Percentiles rank a stretch among this genome's conserved stretches.
phyloP scores from a whole-genome alignment of 2,113 vertebrate species.

The Typhlomys cinereus region DNA sequence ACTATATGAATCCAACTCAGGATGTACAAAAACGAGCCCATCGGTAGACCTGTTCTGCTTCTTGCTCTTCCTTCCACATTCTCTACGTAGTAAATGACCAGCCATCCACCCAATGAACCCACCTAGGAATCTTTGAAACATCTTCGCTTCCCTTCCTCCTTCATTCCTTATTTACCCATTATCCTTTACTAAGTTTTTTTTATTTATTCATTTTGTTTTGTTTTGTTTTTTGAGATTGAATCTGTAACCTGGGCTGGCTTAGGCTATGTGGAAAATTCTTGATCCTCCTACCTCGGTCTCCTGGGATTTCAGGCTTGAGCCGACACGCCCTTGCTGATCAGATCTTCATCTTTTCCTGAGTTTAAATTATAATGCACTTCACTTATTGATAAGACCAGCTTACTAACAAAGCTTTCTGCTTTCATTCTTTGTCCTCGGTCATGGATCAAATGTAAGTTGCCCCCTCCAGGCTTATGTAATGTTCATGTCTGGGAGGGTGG shows the following conservation, averaged over 20 bases:
- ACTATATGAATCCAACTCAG: background rate
- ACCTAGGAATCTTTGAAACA: background rate
- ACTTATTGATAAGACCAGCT: background rate
- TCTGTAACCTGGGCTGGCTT: background rate
- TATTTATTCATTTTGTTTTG: background rate
- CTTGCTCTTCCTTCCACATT: background rate
- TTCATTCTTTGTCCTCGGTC: background rate
- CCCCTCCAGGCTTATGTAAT: no score
- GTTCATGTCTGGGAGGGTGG: no score
- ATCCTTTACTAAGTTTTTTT: background rate
- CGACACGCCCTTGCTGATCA: background rate
- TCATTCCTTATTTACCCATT: background rate
- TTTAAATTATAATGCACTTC: background rate
- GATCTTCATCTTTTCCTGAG: background rate
- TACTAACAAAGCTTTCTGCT: background rate
- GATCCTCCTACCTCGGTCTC: background rate
- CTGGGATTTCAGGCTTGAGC: background rate
- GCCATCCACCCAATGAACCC: background rate
- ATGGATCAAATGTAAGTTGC: no score
- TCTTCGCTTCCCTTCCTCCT: background rate
- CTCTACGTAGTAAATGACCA: background rate
- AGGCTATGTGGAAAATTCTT: background rate
- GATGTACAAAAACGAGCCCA: background rate
- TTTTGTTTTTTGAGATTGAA: background rate
- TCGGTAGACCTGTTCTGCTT: background rate